Percentiles rank a stretch among this genome's conserved stretches.
Evolutionary conservation across 2,888 invertebrate species (phyloP).

Genomic region (Litoditis marina): DNA sequence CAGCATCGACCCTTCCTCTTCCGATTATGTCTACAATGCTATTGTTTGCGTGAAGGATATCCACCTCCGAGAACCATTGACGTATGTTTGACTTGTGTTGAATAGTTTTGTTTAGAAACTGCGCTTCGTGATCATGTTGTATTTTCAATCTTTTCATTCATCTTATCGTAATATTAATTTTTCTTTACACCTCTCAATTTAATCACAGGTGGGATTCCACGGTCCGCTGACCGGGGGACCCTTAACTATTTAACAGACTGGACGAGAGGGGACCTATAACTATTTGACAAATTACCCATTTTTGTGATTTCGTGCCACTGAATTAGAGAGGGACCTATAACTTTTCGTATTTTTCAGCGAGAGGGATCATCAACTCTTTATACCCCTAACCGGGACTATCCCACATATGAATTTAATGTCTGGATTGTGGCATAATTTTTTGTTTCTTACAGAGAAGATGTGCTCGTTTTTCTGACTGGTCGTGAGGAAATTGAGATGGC

Average conservation of each 20-base stretch:
- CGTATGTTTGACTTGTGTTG: slow-evolving; percentile 11
- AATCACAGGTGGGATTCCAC: too few relatives aligned
- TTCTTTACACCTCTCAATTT: not conserved
- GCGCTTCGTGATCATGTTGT: not conserved
- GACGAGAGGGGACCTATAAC: too few relatives aligned
- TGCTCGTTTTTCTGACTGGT: slow-evolving; percentile 73
- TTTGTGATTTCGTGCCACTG: too few relatives aligned
- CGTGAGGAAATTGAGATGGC: slow-evolving; percentile 83
- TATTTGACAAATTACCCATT: too few relatives aligned
- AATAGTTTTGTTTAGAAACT: slow-evolving; percentile 1
- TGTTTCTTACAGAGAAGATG: slow-evolving; percentile 33
- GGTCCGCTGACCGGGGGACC: too few relatives aligned
- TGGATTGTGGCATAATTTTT: too few relatives aligned
- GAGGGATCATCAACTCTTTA: too few relatives aligned
- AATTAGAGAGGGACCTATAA: too few relatives aligned
- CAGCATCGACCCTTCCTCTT: slow-evolving; percentile 21
- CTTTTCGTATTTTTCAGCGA: too few relatives aligned
- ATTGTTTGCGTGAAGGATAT: slow-evolving; percentile 65
- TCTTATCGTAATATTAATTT: not conserved
- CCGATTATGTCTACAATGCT: slow-evolving; percentile 64
- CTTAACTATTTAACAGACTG: too few relatives aligned
- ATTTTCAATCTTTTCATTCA: not conserved
- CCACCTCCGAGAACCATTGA: slow-evolving; percentile 61
- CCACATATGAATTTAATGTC: too few relatives aligned
- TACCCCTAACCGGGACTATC: too few relatives aligned